Conservation (phyloP, 2,888 invertebrate species). For the Caenorhabditis angaria region DNA sequence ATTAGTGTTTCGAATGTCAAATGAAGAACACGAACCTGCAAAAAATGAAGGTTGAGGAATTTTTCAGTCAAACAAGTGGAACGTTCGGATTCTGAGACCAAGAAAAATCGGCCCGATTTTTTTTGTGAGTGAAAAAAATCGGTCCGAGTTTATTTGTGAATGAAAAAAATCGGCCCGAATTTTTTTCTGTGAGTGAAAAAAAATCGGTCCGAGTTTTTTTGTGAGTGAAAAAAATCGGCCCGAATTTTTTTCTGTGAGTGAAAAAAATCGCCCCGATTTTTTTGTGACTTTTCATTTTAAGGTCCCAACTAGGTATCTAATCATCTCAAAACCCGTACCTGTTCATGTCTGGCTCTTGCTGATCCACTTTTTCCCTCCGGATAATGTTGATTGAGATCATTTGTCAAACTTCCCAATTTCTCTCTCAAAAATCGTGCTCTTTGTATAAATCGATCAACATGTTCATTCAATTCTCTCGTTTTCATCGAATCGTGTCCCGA, state of each 20-base stretch:
- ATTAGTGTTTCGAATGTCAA: slow-evolving; percentile 28
- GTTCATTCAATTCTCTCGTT: slow-evolving; percentile 16
- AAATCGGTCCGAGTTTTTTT: too few species aligned
- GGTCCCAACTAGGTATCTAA: too few species aligned
- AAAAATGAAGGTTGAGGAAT: neutral
- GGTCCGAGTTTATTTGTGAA: too few species aligned
- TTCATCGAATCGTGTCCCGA: slow-evolving; percentile 8
- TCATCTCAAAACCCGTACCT: slow-evolving; percentile 13
- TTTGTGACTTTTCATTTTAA: too few species aligned
- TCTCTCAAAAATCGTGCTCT: slow-evolving; percentile 8
- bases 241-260: too few species aligned
- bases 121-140: too few species aligned
- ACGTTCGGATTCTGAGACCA: too few species aligned
- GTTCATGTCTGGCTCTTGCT: slow-evolving; percentile 24
- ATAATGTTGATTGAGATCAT: slow-evolving; percentile 13
- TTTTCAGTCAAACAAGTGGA: neutral
- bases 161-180: too few species aligned
- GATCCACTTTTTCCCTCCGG: slow-evolving; percentile 13
- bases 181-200: too few species aligned
- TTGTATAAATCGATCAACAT: slow-evolving; percentile 29
- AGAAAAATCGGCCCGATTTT: too few species aligned
- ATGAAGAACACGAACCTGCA: slow-evolving; percentile 23
- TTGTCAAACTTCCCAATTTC: slow-evolving; percentile 1
- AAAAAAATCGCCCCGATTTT: too few species aligned
- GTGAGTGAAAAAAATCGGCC: too few species aligned